phyloP scores from a whole-genome alignment of 2,888 invertebrate genomes.

The Drosophila eohydei region DNA sequence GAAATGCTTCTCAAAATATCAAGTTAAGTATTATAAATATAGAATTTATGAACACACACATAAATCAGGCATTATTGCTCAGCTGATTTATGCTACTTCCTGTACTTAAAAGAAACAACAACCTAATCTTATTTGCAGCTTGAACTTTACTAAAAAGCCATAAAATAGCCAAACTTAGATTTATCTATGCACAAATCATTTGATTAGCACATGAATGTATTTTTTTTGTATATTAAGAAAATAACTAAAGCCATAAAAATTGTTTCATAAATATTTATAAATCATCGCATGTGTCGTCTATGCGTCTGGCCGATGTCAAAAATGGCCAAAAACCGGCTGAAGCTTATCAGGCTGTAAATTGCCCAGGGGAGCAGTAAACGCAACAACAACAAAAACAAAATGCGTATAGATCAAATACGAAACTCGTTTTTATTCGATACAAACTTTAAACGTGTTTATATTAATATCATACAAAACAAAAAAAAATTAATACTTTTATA shows the following conservation, averaged over 20 bases:
- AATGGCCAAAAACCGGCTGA: conserved; percentile 48
- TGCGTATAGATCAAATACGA: conserved; percentile 54
- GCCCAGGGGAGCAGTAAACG: conserved; percentile 39
- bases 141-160: conserved; percentile 11
- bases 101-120: conserved; percentile 6
- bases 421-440: conserved; percentile 61
- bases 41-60: conserved; percentile 8
- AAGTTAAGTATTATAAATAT: neutral
- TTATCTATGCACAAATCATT: conserved; percentile 56
- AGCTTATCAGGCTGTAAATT: conserved; percentile 57
- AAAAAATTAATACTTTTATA: conserved; percentile 17
- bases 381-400: conserved; percentile 21
- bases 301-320: conserved; percentile 48
- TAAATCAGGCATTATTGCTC: conserved; percentile 12
- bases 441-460: conserved; percentile 61
- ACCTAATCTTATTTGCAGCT: conserved; percentile 13
- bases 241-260: conserved; percentile 57
- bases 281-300: conserved; percentile 50
- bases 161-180: conserved; percentile 24
- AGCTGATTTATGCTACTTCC: conserved; percentile 47
- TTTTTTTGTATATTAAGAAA: neutral
- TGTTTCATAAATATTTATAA: conserved; percentile 73
- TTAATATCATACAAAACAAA: conserved; percentile 28
- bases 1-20: neutral
- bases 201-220: conserved; percentile 60